phyloP scores from a whole-genome alignment of 2,888 invertebrate genomes.

The Drosophila birchii region DNA sequence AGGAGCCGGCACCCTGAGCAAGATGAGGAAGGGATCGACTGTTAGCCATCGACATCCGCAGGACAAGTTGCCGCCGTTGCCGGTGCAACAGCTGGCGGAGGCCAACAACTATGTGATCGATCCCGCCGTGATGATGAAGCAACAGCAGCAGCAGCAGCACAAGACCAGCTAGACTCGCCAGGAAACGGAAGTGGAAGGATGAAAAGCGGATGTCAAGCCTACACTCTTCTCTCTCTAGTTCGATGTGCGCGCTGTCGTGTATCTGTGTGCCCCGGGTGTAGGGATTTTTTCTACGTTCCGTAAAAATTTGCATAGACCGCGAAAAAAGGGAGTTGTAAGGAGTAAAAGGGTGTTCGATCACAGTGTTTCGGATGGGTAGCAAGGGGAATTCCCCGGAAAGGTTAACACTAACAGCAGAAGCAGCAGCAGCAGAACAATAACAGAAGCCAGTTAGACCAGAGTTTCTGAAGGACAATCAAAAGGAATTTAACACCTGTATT shows the following conservation, averaged over 20 bases:
- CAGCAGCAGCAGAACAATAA: constrained; percentile 2
- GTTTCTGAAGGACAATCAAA: not conserved
- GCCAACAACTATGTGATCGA: constrained; percentile 89
- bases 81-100: constrained; percentile 86
- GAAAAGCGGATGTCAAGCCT: constrained; percentile 15
- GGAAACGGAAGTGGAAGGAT: constrained; percentile 22
- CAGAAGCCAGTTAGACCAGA: constrained; percentile 5
- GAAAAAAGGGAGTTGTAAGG: constrained; percentile 6
- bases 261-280: constrained; percentile 16
- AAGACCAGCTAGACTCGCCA: constrained; percentile 35
- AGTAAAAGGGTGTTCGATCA: constrained; percentile 60
- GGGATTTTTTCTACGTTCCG: constrained; percentile 11
- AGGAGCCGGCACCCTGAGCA: constrained; percentile 73
- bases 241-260: constrained; percentile 14
- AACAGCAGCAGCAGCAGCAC: constrained; percentile 68
- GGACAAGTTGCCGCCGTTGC: constrained; percentile 90
- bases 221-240: constrained; percentile 55
- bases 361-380: constrained; percentile 70
- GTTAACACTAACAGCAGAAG: constrained; percentile 24
- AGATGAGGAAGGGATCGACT: constrained; percentile 83
- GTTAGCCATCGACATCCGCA: constrained; percentile 90
- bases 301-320: constrained; percentile 72
- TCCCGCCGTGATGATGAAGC: constrained; percentile 83
- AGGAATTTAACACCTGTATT: not conserved
- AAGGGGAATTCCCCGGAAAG: constrained; percentile 4